These are phyloP conservation scores for Julus scanicus DNA, from an alignment of 2,888 invertebrate genomes.

Conservation along the genomic window DNA sequence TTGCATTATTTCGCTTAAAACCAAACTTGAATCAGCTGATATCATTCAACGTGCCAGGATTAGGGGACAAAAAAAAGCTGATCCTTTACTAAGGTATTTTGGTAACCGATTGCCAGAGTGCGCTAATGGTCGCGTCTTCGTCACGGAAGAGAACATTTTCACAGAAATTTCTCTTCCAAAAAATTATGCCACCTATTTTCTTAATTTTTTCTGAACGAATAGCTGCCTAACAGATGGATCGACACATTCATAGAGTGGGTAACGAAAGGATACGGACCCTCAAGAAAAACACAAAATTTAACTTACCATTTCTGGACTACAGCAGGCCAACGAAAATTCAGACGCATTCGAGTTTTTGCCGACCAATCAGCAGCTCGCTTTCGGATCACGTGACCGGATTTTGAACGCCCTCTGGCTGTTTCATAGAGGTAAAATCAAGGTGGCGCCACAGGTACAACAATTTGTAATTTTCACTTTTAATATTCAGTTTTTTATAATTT, in stretches of 20 bases:
- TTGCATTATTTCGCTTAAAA: background rate
- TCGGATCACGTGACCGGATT: background rate
- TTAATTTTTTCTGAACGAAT: background rate
- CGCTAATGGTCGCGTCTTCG: background rate
- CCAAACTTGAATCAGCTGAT: background rate
- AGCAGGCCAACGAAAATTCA: conserved; percentile 29
- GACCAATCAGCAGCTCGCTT: background rate
- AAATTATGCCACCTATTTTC: background rate
- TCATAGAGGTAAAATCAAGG: background rate
- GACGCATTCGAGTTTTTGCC: background rate
- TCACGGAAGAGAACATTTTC: background rate
- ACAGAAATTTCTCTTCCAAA: background rate
- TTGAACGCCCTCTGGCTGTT: background rate
- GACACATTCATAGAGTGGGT: background rate
- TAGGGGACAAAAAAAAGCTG: background rate
- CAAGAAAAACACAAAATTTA: background rate
- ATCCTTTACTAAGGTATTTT: background rate
- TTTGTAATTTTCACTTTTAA: no score
- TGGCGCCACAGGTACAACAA: background rate
- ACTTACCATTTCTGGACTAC: conserved; percentile 34
- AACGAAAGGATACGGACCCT: background rate
- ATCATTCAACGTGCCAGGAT: background rate
- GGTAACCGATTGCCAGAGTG: background rate
- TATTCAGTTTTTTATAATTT: no score
- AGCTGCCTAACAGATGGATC: background rate